These are phyloP conservation scores for Barypeithes pellucidus DNA, from an alignment of 2,888 invertebrate species.

Conservation along the genomic window DNA sequence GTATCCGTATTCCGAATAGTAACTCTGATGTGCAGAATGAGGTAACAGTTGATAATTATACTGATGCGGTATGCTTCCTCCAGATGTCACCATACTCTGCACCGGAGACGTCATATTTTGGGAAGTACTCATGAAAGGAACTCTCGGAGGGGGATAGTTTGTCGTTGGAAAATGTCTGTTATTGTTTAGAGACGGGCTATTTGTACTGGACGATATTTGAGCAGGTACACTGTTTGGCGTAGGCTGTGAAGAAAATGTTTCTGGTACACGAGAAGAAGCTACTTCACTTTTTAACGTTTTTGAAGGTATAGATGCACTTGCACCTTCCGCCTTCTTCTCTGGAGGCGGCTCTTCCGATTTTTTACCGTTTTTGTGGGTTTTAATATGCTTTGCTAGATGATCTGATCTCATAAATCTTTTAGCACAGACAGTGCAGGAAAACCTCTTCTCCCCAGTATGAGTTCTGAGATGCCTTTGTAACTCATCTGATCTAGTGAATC, in stretches of 20 bases:
- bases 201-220: not conserved
- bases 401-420: slow-evolving; percentile 95
- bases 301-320: not conserved
- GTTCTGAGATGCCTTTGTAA: slow-evolving; percentile 91
- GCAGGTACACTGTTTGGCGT: slow-evolving; percentile 10
- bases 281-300: slow-evolving; percentile 1
- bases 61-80: slow-evolving; percentile 44
- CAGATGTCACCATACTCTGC: slow-evolving; percentile 21
- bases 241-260: slow-evolving; percentile 11
- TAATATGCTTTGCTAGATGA: slow-evolving; percentile 93
- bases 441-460: slow-evolving; percentile 92
- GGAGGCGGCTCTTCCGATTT: slow-evolving; percentile 60
- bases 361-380: slow-evolving; percentile 84
- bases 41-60: slow-evolving; percentile 55
- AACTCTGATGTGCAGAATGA: slow-evolving; percentile 43
- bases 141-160: slow-evolving; percentile 15
- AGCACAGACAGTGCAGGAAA: slow-evolving; percentile 88
- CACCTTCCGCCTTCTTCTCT: slow-evolving; percentile 26
- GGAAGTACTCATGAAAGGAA: slow-evolving; percentile 6
- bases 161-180: not conserved
- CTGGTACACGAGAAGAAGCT: slow-evolving; percentile 11
- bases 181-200: slow-evolving; percentile 10
- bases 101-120: slow-evolving; percentile 24
- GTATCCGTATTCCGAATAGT: slow-evolving; percentile 41
- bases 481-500: slow-evolving; percentile 94